Evolutionary conservation across 2,888 invertebrate species (phyloP).

Genomic region (Papilio gigon): DNA sequence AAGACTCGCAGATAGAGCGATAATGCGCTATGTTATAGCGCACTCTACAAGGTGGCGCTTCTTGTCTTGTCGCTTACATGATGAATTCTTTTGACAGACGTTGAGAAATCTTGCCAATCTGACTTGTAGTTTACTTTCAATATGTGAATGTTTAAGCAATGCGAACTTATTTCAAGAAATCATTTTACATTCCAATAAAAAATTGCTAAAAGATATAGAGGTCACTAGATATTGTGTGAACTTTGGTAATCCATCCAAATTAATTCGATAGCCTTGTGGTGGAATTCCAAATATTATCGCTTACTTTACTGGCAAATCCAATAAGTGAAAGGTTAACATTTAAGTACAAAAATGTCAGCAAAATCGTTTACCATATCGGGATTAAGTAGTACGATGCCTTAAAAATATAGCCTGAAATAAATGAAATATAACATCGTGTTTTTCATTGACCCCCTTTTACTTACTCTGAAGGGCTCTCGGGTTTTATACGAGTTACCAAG

Average conservation of each 20-base stretch:
- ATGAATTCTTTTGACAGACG: background rate
- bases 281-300: background rate
- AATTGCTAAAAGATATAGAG: background rate
- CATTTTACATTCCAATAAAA: background rate
- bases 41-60: slow-evolving; percentile 13
- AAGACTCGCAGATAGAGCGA: slow-evolving; percentile 54
- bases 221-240: no score
- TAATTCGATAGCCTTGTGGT: no score
- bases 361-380: background rate
- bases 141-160: background rate
- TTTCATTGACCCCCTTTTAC: slow-evolving; percentile 29
- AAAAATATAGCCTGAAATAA: slow-evolving; percentile 17
- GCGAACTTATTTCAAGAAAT: background rate
- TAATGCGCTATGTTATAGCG: slow-evolving; percentile 25
- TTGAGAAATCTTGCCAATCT: background rate
- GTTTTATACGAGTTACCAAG: slow-evolving; percentile 2
- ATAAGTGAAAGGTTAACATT: slow-evolving; percentile 1
- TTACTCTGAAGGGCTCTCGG: slow-evolving; percentile 14
- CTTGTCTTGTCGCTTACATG: slow-evolving; percentile 9
- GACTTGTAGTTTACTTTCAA: no score
- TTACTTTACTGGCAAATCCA: background rate
- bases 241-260: no score
- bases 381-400: slow-evolving; percentile 2
- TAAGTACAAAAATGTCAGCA: slow-evolving; percentile 2
- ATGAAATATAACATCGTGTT: slow-evolving; percentile 19